Evolutionary conservation across 2,797 vertebrate genomes (phyloP).

Genomic region (Esox lucius): DNA sequence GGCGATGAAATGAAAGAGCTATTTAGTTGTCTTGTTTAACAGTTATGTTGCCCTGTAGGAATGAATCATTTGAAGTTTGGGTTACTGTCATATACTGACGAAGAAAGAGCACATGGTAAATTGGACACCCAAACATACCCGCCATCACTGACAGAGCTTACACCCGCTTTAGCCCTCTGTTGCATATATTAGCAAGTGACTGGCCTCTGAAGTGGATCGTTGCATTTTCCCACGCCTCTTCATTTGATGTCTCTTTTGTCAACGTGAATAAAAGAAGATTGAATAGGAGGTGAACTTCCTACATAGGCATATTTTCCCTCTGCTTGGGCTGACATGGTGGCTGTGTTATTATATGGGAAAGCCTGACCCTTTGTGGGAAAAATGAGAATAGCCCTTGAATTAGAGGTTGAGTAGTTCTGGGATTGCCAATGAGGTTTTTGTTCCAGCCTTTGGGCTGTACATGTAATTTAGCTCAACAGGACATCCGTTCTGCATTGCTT

Average conservation of each 20-base stretch:
- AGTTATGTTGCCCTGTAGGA: background rate
- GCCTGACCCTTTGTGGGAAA: slow-evolving; percentile 53
- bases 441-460: too few species aligned
- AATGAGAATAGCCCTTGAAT: slow-evolving; percentile 13
- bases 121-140: slow-evolving; percentile 14
- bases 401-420: too few species aligned
- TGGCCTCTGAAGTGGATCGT: slow-evolving; percentile 64
- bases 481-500: background rate
- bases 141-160: slow-evolving; percentile 12
- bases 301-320: slow-evolving; percentile 18
- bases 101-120: background rate
- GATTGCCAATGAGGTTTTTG: too few species aligned
- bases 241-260: slow-evolving; percentile 73
- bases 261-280: slow-evolving; percentile 65
- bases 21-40: background rate
- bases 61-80: background rate
- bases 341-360: slow-evolving; percentile 19
- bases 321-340: background rate
- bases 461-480: background rate
- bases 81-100: background rate
- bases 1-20: background rate
- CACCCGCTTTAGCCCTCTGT: slow-evolving; percentile 55
- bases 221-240: slow-evolving; percentile 71
- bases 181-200: slow-evolving; percentile 67
- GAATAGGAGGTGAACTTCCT: slow-evolving; percentile 54